These are phyloP conservation scores for Rhyzopertha dominica DNA, from an alignment of 1,140 invertebrate genomes.

Conservation along the genomic window DNA sequence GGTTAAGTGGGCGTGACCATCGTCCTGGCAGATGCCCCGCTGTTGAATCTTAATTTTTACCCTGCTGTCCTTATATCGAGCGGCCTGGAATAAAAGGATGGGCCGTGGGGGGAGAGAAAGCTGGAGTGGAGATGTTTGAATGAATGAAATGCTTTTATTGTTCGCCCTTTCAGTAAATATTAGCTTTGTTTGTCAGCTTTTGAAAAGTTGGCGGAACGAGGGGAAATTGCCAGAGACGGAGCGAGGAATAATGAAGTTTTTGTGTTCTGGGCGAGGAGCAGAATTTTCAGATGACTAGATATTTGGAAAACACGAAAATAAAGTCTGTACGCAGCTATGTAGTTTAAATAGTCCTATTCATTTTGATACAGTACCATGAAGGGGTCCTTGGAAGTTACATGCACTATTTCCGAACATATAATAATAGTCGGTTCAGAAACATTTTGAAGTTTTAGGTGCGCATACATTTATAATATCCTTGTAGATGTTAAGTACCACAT, in stretches of 20 bases:
- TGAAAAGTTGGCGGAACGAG: constrained; percentile 27
- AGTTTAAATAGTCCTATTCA: too few relatives aligned
- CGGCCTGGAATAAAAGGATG: constrained; percentile 6
- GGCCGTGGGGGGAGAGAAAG: constrained; percentile 6
- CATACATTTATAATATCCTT: too few relatives aligned
- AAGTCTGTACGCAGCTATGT: too few relatives aligned
- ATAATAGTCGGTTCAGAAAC: too few relatives aligned
- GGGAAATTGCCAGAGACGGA: constrained; percentile 26
- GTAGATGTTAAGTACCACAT: too few relatives aligned
- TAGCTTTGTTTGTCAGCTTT: constrained; percentile 40
- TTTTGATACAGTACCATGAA: too few relatives aligned
- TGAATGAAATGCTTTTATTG: constrained; percentile 41
- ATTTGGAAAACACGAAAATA: too few relatives aligned
- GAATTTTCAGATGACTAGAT: constrained; percentile 9
- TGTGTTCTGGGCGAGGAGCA: constrained; percentile 11
- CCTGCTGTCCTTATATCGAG: not conserved
- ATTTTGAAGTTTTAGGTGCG: too few relatives aligned
- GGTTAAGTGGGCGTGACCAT: constrained; percentile 5
- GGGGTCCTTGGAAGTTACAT: too few relatives aligned
- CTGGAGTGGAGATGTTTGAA: constrained; percentile 12
- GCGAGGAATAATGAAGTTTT: constrained; percentile 25
- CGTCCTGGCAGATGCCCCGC: constrained; percentile 13
- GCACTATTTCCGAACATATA: too few relatives aligned
- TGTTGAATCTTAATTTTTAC: constrained; percentile 7
- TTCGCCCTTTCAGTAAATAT: constrained; percentile 37